These are phyloP conservation scores for Meloidogyne hapla DNA, from an alignment of 1,140 invertebrate species.

Conservation along the genomic window DNA sequence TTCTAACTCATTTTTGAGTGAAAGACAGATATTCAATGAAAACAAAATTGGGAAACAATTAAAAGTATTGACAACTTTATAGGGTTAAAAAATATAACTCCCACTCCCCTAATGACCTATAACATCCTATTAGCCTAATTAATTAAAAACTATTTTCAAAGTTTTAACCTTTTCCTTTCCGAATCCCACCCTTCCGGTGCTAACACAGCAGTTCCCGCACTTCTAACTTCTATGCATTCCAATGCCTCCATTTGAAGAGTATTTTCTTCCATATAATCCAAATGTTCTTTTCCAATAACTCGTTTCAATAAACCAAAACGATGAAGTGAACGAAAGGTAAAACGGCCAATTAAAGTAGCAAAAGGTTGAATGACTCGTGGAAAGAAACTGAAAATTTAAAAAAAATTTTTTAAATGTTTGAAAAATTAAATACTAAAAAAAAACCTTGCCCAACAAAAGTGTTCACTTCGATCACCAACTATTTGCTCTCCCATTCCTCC, in stretches of 20 bases:
- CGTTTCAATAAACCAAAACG: constrained; percentile 13
- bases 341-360: constrained; percentile 13
- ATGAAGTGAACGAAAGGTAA: constrained; percentile 19
- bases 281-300: constrained; percentile 17
- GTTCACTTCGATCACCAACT: constrained; percentile 46
- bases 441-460: constrained; percentile 49
- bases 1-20: too few relatives aligned
- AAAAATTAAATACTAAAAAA: constrained; percentile 23
- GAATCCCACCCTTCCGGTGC: constrained; percentile 35
- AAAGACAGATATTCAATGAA: too few relatives aligned
- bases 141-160: background rate
- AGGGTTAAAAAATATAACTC: too few relatives aligned
- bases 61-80: too few relatives aligned
- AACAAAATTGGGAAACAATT: too few relatives aligned
- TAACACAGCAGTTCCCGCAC: constrained; percentile 13
- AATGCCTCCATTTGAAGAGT: constrained; percentile 17
- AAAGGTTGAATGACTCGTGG: constrained; percentile 32
- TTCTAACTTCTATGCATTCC: constrained; percentile 8
- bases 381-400: constrained; percentile 30
- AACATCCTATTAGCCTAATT: too few relatives aligned
- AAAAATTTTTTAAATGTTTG: too few relatives aligned
- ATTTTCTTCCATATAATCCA: constrained; percentile 15
- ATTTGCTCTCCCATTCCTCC: constrained; percentile 26
- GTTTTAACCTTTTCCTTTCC: constrained; percentile 34
- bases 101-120: too few relatives aligned